Percentiles rank a stretch among this genome's conserved stretches.
These are phyloP conservation scores for Scophthalmus maximus DNA, from an alignment of 2,113 vertebrate species.

Conservation along the genomic window DNA sequence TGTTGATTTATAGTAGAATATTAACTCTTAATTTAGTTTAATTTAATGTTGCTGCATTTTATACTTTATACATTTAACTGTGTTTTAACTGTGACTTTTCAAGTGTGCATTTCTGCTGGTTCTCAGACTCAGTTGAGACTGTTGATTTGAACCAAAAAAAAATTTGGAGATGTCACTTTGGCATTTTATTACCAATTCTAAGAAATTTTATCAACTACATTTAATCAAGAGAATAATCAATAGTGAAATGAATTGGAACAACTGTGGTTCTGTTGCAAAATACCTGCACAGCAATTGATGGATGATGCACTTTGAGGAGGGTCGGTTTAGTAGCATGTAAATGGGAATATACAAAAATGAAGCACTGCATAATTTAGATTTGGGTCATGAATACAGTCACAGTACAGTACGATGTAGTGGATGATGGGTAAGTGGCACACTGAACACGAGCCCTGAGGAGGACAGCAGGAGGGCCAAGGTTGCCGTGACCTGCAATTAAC, in stretches of 20 bases:
- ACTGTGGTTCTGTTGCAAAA: not conserved
- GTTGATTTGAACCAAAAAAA: no score
- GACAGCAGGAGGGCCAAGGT: slow-evolving; percentile 24
- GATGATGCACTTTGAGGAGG: not conserved
- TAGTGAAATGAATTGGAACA: not conserved
- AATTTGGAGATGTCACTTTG: no score
- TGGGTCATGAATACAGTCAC: not conserved
- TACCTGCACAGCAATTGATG: no score
- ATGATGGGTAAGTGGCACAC: not conserved
- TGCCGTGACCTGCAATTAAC: slow-evolving; percentile 43
- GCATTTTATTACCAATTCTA: no score
- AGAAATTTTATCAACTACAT: not conserved
- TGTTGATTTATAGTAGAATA: not conserved
- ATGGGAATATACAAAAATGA: not conserved
- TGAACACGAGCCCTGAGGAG: not conserved
- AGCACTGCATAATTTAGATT: not conserved
- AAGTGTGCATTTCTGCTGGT: no score
- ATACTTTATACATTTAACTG: no score
- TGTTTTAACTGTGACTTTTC: no score
- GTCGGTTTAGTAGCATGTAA: not conserved
- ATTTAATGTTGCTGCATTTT: no score
- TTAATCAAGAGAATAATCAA: not conserved
- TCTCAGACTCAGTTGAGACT: no score
- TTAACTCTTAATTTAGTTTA: no score
- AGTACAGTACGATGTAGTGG: not conserved